These are phyloP conservation scores for Andrena dorsata DNA, from an alignment of 2,888 invertebrate genomes.

Conservation along the genomic window DNA sequence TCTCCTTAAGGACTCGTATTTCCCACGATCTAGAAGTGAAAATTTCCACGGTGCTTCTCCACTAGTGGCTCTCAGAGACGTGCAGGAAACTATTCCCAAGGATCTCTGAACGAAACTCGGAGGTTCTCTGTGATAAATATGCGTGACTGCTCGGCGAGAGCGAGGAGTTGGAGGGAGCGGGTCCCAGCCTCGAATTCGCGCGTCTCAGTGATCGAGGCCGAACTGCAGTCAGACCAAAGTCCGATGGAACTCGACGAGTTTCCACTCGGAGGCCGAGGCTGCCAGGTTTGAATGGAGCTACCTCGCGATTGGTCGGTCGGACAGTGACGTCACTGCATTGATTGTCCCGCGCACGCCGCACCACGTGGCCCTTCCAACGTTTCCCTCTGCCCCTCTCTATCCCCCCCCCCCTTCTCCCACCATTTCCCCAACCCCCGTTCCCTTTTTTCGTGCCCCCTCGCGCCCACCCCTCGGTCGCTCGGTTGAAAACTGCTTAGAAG, in stretches of 20 bases:
- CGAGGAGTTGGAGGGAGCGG: slow-evolving; percentile 31
- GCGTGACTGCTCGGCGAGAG: not conserved
- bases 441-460: slow-evolving; percentile 33
- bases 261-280: slow-evolving; percentile 81
- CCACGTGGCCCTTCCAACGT: slow-evolving; percentile 81
- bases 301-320: slow-evolving; percentile 87
- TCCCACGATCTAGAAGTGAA: not conserved
- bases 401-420: slow-evolving; percentile 40
- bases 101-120: slow-evolving; percentile 1
- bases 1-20: not conserved
- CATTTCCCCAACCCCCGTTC: slow-evolving; percentile 10
- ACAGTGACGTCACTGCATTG: slow-evolving; percentile 91
- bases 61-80: not conserved
- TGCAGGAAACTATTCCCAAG: not conserved
- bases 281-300: slow-evolving; percentile 89
- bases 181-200: slow-evolving; percentile 67
- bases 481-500: slow-evolving; percentile 48
- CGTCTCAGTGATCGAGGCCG: slow-evolving; percentile 83
- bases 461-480: slow-evolving; percentile 1
- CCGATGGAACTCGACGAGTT: slow-evolving; percentile 82
- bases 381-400: slow-evolving; percentile 53
- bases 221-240: slow-evolving; percentile 84
- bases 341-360: slow-evolving; percentile 88
- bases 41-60: not conserved
- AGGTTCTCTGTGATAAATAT: slow-evolving; percentile 39